Evolutionary conservation across 1,140 invertebrate species (phyloP), one percentile per base, ranked within the genome.

Genomic region (Neoseiulus cucumeris): DNA sequence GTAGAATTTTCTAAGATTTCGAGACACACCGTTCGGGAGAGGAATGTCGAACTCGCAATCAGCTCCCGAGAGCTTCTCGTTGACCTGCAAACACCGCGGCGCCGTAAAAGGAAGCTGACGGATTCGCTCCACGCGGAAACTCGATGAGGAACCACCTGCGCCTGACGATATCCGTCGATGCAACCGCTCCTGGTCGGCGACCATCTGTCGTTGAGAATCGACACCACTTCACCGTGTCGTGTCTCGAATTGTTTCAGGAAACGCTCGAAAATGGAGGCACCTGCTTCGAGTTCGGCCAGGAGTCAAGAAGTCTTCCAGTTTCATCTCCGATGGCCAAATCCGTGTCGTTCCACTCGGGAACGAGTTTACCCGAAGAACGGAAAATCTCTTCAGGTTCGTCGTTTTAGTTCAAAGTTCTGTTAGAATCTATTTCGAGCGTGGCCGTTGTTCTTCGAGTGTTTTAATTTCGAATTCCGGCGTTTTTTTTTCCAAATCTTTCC

Each of bases 371-470:
- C 2, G 68, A 67, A 1, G 72, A 73, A 64, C 67, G 68, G 42
- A 72, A 73, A 65, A 72, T 73, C 25, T 70, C 72, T 9, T 72
- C 69, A 66, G 72, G 72, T 73, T 69, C 71, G 70, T 64, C 20
- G 42, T 14, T 33, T 44, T n/a, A n/a, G n/a, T n/a, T n/a, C n/a
- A n/a, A n/a, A n/a, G n/a, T n/a, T n/a, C n/a, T n/a, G n/a, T n/a
- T n/a, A n/a, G 55, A 39, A 28, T 28, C 14, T 25, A 14, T 42
- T 29, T 28, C 41, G 28, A n/a, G n/a, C n/a, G n/a, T n/a, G n/a
- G n/a, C n/a, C n/a, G 64, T 14, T 29, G 39, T n/a, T 64, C 25
- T 64, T 42, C 41, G 39, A 68, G 17, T 64, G 17, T 22, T 41
- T 18, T 29, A 59, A n/a, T 42, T 17, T 44, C 65, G 44, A 64